Evolutionary conservation across 2,113 vertebrate genomes (phyloP), one percentile per base, ranked within the genome.

Genomic region (Puntigrus tetrazona): DNA sequence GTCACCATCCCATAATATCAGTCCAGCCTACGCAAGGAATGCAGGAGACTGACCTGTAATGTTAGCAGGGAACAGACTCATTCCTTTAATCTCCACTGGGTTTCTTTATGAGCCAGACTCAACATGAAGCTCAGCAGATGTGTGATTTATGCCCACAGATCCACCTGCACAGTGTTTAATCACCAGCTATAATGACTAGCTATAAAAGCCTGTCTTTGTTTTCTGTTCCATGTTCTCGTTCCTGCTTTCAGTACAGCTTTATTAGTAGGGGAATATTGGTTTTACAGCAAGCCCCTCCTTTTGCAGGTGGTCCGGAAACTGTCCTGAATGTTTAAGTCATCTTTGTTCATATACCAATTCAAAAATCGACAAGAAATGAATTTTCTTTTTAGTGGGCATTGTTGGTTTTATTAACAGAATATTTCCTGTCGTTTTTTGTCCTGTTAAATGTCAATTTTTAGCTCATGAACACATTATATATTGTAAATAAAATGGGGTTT

Each of bases 181-280:
- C 91, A 88, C 90, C 90, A 90, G 85, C 80, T 88, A 90, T 89
- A 92, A 92, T 88, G 90, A 91, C 87, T 88, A 92, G 92, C 92
- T 92, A 75, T 86, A 87, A 84, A 90, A 90, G 88, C 79, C 61
- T 77, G 86, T 76, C 87, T 88, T 89, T 89, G 36, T 61, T 82
- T 92, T 93, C 93, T 90, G 90, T 88, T 89, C 89, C 89, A 88
- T 91, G 90, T 91, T 90, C 92, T 90, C 87, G 3, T 75, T 67
- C 61, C 78, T 80, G 27, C 25, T 80, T 80, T 76, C 70, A 65
- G 20, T 43, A 43, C 74, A 78, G 59, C 70, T 76, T 82, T 78
- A 85, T 85, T 75, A 63, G 67, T 52, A 22, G 7, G 27, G 18
- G 13, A 27, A 76, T 22, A 75, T 61, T 27, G 5, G 67, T 65